A percentile compares a stretch with the other conserved stretches of the same genome.
Evolutionary conservation across 2,888 invertebrate species (phyloP).

Genomic region (Dermolepida albohirtum): DNA sequence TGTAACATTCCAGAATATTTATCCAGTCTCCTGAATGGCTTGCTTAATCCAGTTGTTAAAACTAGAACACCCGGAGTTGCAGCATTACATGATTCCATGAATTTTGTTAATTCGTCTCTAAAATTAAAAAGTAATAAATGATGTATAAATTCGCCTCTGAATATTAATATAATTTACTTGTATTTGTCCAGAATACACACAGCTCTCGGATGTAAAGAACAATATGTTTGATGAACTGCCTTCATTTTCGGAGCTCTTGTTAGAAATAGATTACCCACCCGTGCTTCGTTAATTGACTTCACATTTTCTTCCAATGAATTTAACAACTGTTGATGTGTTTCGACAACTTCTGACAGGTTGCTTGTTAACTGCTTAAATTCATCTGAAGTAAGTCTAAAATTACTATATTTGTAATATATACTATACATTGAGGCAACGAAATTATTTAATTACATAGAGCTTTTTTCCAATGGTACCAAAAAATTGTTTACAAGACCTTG

Average conservation of each 20-base stretch:
- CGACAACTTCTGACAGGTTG: conserved; percentile 89
- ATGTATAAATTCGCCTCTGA: conserved; percentile 3
- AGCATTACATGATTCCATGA: conserved; percentile 90
- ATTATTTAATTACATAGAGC: conserved; percentile 80
- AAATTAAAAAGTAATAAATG: conserved; percentile 45
- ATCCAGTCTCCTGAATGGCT: conserved; percentile 94
- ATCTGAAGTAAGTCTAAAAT: conserved; percentile 80
- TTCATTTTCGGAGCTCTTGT: conserved; percentile 86
- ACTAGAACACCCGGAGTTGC: conserved; percentile 88
- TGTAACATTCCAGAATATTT: conserved; percentile 95
- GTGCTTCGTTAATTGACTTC: conserved; percentile 79
- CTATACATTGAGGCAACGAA: background rate
- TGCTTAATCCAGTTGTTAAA: conserved; percentile 91
- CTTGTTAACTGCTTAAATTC: conserved; percentile 90
- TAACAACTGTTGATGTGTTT: conserved; percentile 86
- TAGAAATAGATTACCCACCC: conserved; percentile 92
- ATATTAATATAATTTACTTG: conserved; percentile 74
- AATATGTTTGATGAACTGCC: conserved; percentile 87
- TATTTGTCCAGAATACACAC: conserved; percentile 93
- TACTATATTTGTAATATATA: too few relatives aligned
- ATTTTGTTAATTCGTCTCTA: conserved; percentile 85
- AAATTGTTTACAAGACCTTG: conserved; percentile 87
- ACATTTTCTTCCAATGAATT: conserved; percentile 81
- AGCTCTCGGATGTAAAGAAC: conserved; percentile 93
- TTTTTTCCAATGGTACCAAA: conserved; percentile 86